Evolutionary conservation across 2,113 vertebrate species (phyloP), one percentile per base, ranked within the genome.

Genomic region (Ascaphus truei): DNA sequence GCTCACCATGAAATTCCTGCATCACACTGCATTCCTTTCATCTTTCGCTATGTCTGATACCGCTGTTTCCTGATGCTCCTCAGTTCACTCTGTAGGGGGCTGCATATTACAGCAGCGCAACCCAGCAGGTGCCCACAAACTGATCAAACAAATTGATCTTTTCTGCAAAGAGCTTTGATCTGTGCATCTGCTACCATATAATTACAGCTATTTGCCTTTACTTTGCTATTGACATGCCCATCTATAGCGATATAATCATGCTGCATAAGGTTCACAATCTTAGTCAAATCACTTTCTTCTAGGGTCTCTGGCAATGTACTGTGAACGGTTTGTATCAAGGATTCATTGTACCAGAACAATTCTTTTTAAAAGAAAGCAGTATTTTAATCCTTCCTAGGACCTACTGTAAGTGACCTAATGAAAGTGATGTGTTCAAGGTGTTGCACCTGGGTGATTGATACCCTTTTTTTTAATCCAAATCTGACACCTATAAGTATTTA

Each of bases 61-160:
- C 7, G 34, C 23, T n/a, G 60, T 27, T 47, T 15, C 34, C 45
- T 71, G 58, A 68, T 5, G 4, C 27, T 29, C 39, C 59, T 1
- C 0, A 12, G 18, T 22, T 52, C 36, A 37, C 26, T 39, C 60
- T 47, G 45, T 7, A 2, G 41, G 43, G 29, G 16, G 27, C 47
- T 3, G 45, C 2, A 27, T 41, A 73, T 78, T 72, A 76, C 51
- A 79, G 66, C 53, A 58, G 16, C 34, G 16, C 66, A 45, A 18
- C 3, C 43, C 7, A 67, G 48, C 52, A 50, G 50, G 71, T 33
- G 59, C 48, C 9, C 51, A 26, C 66, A 6, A 62, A 66, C 52
- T 59, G 43, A 63, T 68, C 63, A 59, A 48, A 25, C 62, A 68
- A 39, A 71, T 61, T 61, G 67, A 71, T 71, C 67, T 52, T 71